Evolutionary conservation across 2,113 vertebrate species (phyloP).

Genomic region (Sapajus apella): DNA sequence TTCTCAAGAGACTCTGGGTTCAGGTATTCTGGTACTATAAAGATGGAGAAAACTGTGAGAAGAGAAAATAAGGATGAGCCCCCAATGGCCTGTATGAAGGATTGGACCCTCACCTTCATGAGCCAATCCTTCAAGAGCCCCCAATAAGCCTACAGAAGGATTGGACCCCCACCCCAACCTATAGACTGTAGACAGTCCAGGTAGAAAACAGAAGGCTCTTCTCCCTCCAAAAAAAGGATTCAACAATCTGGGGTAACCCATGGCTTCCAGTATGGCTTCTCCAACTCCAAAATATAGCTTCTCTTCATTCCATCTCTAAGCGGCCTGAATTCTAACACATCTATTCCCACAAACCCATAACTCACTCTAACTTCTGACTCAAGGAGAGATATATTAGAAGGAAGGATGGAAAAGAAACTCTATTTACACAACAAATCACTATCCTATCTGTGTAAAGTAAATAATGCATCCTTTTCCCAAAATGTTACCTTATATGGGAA

Average conservation of each 20-base stretch:
- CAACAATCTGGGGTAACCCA: neutral
- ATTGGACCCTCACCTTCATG: too few relatives aligned
- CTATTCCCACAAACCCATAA: neutral
- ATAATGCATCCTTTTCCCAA: neutral
- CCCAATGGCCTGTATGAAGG: neutral
- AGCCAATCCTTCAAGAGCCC: too few relatives aligned
- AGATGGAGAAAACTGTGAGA: neutral
- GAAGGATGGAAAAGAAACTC: neutral
- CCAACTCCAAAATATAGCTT: neutral
- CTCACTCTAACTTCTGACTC: neutral
- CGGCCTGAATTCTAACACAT: neutral
- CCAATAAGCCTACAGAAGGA: neutral
- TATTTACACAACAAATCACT: too few relatives aligned
- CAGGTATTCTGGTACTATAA: rapidly evolving
- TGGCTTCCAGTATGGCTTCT: neutral
- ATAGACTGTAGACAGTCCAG: rapidly evolving
- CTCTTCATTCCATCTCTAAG: neutral
- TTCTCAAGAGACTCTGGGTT: neutral
- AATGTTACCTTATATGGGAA: neutral
- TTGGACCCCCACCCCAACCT: too few relatives aligned
- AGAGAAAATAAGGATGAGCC: neutral
- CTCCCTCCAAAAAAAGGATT: neutral
- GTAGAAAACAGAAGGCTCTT: neutral
- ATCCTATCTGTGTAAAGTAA: neutral
- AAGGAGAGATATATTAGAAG: neutral